These are phyloP conservation scores for Scomberomorus guttatus DNA, from an alignment of 2,797 vertebrate genomes.

Conservation along the genomic window DNA sequence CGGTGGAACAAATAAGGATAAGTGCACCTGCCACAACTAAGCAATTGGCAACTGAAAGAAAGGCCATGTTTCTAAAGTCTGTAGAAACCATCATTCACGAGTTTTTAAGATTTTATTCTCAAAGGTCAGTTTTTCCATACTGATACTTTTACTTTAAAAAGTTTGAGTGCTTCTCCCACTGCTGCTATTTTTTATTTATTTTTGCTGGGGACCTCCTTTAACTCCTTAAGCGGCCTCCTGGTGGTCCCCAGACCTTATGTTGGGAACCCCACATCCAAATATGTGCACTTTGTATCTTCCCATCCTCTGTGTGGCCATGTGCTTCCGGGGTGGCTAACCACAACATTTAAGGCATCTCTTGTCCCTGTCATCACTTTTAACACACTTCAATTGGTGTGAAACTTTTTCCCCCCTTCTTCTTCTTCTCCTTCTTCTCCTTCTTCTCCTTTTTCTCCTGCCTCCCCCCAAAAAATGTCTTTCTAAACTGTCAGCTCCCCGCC, in stretches of 20 bases:
- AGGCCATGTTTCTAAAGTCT: not conserved
- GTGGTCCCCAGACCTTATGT: slow-evolving; percentile 37
- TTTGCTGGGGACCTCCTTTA: not conserved
- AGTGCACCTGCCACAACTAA: slow-evolving; percentile 31
- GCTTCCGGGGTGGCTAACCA: slow-evolving; percentile 70
- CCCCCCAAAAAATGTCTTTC: slow-evolving; percentile 54
- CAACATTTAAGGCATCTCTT: slow-evolving; percentile 40
- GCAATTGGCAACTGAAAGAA: not conserved
- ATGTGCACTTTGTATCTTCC: slow-evolving; percentile 52
- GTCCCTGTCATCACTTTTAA: slow-evolving; percentile 61
- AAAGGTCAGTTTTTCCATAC: not conserved
- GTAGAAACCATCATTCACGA: not conserved
- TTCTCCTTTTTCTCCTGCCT: slow-evolving; percentile 1
- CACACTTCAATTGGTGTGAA: slow-evolving; percentile 63
- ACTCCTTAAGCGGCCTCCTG: slow-evolving; percentile 3
- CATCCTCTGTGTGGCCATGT: slow-evolving; percentile 52
- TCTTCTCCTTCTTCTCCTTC: not conserved
- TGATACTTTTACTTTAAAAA: not conserved
- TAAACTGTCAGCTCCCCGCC: slow-evolving; percentile 68
- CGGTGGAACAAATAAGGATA: not conserved
- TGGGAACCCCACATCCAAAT: slow-evolving; percentile 49
- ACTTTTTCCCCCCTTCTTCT: slow-evolving; percentile 37
- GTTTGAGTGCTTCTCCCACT: not conserved
- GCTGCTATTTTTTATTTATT: slow-evolving; percentile 13
- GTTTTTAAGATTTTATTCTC: not conserved